Evolutionary conservation across 1,140 invertebrate genomes (phyloP).

Genomic region (Macrobrachium rosenbergii): DNA sequence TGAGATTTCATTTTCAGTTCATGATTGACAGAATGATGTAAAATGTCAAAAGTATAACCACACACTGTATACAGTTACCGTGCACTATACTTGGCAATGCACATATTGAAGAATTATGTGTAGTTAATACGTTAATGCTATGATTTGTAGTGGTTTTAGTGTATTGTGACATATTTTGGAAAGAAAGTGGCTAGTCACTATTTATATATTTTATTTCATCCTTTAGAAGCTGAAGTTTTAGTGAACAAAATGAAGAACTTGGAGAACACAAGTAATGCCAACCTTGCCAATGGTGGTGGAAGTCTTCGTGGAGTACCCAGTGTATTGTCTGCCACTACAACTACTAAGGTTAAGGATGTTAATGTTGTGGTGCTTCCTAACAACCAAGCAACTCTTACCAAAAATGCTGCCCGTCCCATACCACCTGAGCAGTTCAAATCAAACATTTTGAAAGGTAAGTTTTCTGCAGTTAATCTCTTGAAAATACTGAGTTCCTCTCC

Average conservation of each 20-base stretch:
- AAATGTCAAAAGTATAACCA: too few relatives aligned
- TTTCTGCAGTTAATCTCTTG: background rate
- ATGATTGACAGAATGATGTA: too few relatives aligned
- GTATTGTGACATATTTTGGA: too few relatives aligned
- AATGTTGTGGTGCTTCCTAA: constrained; percentile 70
- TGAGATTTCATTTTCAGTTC: too few relatives aligned
- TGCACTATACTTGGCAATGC: too few relatives aligned
- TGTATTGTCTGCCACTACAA: background rate
- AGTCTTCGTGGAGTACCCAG: too few relatives aligned
- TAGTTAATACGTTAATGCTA: too few relatives aligned
- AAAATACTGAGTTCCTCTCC: background rate
- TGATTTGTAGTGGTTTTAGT: too few relatives aligned
- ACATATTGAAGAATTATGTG: too few relatives aligned
- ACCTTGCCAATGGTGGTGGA: too few relatives aligned
- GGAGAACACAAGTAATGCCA: constrained; percentile 4
- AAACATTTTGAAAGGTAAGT: constrained; percentile 90
- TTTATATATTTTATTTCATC: background rate
- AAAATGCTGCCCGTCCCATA: constrained; percentile 76
- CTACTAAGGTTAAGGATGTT: constrained; percentile 62
- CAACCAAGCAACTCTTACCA: constrained; percentile 71
- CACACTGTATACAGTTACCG: too few relatives aligned
- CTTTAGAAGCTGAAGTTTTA: constrained; percentile 38
- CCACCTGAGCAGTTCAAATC: constrained; percentile 92
- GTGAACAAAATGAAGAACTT: constrained; percentile 49
- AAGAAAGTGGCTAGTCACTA: too few relatives aligned